Percentiles rank a stretch among this genome's conserved stretches.
Conservation (phyloP, 2,113 vertebrate species). For the Tetrax tetrax region DNA sequence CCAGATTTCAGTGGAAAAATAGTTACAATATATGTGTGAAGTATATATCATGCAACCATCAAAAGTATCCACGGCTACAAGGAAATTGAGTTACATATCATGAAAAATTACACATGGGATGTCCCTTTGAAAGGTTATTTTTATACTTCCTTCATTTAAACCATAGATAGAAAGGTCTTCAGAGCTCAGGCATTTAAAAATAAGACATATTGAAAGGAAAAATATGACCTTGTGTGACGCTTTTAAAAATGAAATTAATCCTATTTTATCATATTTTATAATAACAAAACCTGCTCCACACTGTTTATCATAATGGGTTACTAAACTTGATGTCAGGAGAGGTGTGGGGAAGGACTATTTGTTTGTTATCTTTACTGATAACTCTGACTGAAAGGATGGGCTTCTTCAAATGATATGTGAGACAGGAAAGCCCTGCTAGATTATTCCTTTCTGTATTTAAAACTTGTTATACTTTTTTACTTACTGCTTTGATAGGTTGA, state of each 20-base stretch:
- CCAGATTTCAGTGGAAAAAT: constrained; percentile 23
- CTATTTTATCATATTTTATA: neutral
- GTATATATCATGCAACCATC: neutral
- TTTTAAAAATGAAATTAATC: neutral
- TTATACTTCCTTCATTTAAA: neutral
- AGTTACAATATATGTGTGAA: neutral
- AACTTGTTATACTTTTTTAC: neutral
- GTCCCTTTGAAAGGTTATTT: constrained; percentile 6
- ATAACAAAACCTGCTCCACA: neutral
- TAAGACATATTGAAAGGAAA: neutral
- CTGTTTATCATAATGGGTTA: neutral
- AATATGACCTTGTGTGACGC: neutral
- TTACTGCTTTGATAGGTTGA: too few relatives aligned
- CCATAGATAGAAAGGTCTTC: neutral
- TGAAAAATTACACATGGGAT: constrained; percentile 19
- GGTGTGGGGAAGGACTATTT: neutral
- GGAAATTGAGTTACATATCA: neutral
- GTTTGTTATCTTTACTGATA: neutral
- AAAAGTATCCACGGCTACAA: neutral
- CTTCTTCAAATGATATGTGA: neutral
- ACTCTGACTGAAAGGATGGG: neutral
- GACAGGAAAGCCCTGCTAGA: neutral
- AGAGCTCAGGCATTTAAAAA: neutral
- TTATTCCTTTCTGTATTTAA: neutral
- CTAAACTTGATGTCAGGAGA: neutral